Base-by-base conservation (phyloP, 2,888 invertebrate species). In the Anagyrus pseudococci region DNA sequence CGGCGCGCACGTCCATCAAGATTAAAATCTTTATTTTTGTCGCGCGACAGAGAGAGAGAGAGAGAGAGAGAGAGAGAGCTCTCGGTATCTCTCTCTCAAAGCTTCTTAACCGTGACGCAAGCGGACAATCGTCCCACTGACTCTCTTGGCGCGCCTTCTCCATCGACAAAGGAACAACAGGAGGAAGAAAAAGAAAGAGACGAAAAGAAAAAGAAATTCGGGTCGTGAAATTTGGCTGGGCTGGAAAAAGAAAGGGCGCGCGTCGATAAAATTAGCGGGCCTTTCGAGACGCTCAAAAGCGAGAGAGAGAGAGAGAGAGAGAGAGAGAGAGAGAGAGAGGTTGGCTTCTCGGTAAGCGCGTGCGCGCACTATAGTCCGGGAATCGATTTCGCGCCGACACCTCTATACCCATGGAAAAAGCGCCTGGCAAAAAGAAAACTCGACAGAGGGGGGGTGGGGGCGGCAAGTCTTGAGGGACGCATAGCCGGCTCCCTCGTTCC, bases 331-430 rank as follows among this genome's bases (percentile, higher is more conserved):
- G 29, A 4, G 6, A 10, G 29, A 29, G 29, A 29, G 10, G 10
- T 29, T 10, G 10, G 10, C 10, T 29, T 29, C 10, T 10, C 50
- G 29, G 17, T n/a, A 26, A 15, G 19, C 23, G 43, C 7, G 20
- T 26, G 50, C 17, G 19, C 15, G 10, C 25, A 17, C 17, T 17
- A 22, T 26, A 4, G n/a, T n/a, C 44, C 26, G 43, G 25, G 49
- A 66, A 62, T 62, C 50, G 64, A 66, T 64, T 60, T 63, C 50
- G 54, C 33, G 57, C 52, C 33, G 33, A 13, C 33, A 8, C 33
- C 33, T 33, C 33, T 33, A 6, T 33, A 8, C 33, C n/a, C n/a
- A n/a, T n/a, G n/a, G n/a, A n/a, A n/a, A n/a, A n/a, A n/a, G n/a
- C n/a, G n/a, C n/a, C n/a, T n/a, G n/a, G n/a, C n/a, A n/a, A n/a